Evolutionary conservation across 2,113 vertebrate genomes (phyloP), one percentile per base, ranked within the genome.

Genomic region (Mungos mungo): DNA sequence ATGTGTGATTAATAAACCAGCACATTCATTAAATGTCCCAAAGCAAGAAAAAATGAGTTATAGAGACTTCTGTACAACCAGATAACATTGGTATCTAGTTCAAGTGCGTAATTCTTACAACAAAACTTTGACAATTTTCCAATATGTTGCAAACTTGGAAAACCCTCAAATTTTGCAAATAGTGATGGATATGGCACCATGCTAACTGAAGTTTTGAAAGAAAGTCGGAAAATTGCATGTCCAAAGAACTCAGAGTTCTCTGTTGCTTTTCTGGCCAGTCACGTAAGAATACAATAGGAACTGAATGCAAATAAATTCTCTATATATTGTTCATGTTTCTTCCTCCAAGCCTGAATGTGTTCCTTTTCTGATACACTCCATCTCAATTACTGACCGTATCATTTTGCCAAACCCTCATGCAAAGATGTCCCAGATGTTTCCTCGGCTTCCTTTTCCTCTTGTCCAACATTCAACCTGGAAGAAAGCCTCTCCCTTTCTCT

Each of bases 21-120:
- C 66, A 87, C 71, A 86, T 29, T 97, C 57, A 69, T 90, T 92
- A 96, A 85, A 76, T 92, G 77, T 88, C 45, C 16, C 96, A 96
- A 94, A 41, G 88, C 90, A 96, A 97, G 47, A 95, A 97, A 93
- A 76, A 90, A 96, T 69, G 29, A 94, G 35, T 93, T 66, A 72
- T 23, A 97, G n/a, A 82, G 5, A 52, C 9, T 45, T 91, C 18
- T 89, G 27, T 80, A 21, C 69, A 94, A 31, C 21, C 81, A 50
- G 50, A 10, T 82, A 97, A 96, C 96, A 93, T n/a, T 13, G 0
- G 6, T 45, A 19, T 18, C 96, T 72, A 95, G 77, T 89, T 95
- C 68, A 88, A 84, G n/a, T 71, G 29, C 0, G 0, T 79, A 38
- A 69, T 92, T 93, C 52, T 93, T 41, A 94, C 57, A 94, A 96